These are phyloP conservation scores for Clanis bilineata DNA, from an alignment of 2,888 invertebrate species.

Conservation along the genomic window DNA sequence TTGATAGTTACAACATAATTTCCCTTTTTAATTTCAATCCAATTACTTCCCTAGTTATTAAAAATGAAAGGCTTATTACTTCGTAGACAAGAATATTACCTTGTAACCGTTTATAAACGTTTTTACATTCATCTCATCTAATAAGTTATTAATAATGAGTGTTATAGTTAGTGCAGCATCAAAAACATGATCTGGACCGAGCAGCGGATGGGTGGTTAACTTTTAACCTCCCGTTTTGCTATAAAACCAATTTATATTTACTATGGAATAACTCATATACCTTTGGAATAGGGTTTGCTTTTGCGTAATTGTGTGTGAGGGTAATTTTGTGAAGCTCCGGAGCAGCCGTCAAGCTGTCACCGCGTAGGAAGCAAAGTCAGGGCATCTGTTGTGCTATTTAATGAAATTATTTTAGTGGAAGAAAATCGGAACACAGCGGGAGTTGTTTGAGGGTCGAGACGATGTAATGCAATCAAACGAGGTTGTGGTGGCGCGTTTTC, in stretches of 20 bases:
- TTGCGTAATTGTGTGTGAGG: neutral
- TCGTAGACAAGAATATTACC: neutral
- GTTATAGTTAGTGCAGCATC: constrained; percentile 25
- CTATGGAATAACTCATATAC: neutral
- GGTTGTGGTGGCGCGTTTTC: constrained; percentile 27
- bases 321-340: constrained; percentile 13
- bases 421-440: constrained; percentile 23
- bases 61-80: constrained; percentile 13
- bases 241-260: constrained; percentile 13
- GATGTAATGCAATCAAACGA: constrained; percentile 26
- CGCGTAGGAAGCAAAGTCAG: constrained; percentile 21
- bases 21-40: neutral
- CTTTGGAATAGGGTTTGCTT: neutral
- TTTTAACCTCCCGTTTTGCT: constrained; percentile 26
- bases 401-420: constrained; percentile 26
- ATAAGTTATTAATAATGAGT: constrained; percentile 8
- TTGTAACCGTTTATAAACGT: neutral
- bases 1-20: neutral
- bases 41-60: neutral
- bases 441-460: constrained; percentile 20
- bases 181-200: constrained; percentile 22
- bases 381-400: constrained; percentile 22
- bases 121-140: constrained; percentile 7
- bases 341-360: constrained; percentile 26
- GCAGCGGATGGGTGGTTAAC: constrained; percentile 27